These are phyloP conservation scores for Acanthoscelides obtectus DNA, from an alignment of 2,888 invertebrate species.

Conservation along the genomic window DNA sequence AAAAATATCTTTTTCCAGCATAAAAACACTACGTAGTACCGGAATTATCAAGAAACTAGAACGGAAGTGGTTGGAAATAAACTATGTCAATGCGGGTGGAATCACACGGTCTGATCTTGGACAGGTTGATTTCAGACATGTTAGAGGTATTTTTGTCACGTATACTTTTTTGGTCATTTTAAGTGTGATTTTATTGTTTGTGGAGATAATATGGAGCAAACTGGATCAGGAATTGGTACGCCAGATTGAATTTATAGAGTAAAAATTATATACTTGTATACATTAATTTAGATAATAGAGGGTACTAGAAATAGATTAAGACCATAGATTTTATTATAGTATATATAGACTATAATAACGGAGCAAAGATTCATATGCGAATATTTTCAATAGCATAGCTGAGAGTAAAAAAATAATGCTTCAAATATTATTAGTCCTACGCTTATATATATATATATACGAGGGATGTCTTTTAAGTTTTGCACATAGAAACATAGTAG, in stretches of 20 bases:
- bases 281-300: too few relatives aligned
- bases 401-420: too few relatives aligned
- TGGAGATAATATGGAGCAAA: neutral
- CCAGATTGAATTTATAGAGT: neutral
- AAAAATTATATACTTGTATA: too few relatives aligned
- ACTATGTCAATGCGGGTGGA: neutral
- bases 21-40: neutral
- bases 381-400: too few relatives aligned
- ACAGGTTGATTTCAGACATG: neutral
- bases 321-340: too few relatives aligned
- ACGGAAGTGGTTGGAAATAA: neutral
- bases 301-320: too few relatives aligned
- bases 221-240: neutral
- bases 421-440: too few relatives aligned
- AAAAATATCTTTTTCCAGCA: neutral
- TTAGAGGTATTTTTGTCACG: neutral
- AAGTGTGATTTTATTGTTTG: neutral
- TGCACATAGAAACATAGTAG: too few relatives aligned
- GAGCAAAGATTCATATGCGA: too few relatives aligned
- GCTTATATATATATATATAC: too few relatives aligned
- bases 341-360: too few relatives aligned
- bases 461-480: too few relatives aligned
- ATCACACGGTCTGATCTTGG: neutral
- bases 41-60: neutral
- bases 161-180: neutral